Conservation (phyloP, 2,888 invertebrate species). For the Phanerotoma sp. region DNA sequence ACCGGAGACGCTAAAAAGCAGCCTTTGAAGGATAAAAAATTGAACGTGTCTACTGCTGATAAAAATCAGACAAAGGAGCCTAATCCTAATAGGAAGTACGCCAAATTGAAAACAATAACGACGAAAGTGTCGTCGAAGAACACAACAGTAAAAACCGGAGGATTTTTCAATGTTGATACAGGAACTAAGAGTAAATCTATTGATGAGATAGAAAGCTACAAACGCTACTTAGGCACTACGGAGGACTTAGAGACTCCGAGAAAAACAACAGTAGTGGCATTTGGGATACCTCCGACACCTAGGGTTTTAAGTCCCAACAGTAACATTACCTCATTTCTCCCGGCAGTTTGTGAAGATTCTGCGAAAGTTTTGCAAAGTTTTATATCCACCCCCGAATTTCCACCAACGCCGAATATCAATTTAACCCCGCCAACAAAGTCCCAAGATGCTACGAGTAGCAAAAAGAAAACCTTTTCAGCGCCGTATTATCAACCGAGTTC, state of each 20-base stretch:
- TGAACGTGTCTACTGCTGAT: too few species aligned
- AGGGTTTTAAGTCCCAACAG: conserved; percentile 46
- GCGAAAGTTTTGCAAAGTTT: conserved; percentile 44
- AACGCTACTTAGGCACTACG: conserved; percentile 12
- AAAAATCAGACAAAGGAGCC: neutral
- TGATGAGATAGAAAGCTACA: conserved; percentile 31
- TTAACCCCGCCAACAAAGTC: conserved; percentile 45
- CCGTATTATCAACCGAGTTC: conserved; percentile 46
- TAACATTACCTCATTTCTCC: conserved; percentile 39
- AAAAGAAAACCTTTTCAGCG: conserved; percentile 37
- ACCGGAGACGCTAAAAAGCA: too few species aligned
- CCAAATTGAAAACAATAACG: conserved; percentile 43
- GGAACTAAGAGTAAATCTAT: conserved; percentile 32
- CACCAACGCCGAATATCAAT: conserved; percentile 49
- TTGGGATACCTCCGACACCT: conserved; percentile 51
- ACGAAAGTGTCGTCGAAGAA: conserved; percentile 44
- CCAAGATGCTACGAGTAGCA: conserved; percentile 29
- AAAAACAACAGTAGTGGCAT: conserved; percentile 41
- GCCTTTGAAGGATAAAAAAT: too few species aligned
- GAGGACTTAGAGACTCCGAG: conserved; percentile 48
- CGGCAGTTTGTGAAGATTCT: conserved; percentile 37
- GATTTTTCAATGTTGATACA: conserved; percentile 2
- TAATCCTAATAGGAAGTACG: conserved; percentile 45
- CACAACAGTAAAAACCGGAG: conserved; percentile 27
- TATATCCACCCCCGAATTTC: conserved; percentile 51